These are phyloP conservation scores for Ceratina australensis DNA, from an alignment of 1,140 invertebrate species.

Conservation along the genomic window DNA sequence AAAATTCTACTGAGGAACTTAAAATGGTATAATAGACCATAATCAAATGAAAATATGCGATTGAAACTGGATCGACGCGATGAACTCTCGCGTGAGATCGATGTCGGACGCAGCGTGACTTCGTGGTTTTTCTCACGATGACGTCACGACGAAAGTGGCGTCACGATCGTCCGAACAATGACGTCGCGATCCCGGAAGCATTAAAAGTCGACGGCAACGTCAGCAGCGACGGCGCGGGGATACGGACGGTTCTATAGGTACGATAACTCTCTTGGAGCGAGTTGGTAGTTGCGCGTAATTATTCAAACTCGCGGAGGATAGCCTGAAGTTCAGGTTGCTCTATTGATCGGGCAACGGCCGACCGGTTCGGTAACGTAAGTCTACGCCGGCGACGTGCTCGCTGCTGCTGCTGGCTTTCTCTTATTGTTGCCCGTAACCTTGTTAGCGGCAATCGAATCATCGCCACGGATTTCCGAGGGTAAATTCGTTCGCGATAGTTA, in stretches of 20 bases:
- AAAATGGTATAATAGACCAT: no score
- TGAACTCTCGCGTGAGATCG: background rate
- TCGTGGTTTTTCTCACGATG: background rate
- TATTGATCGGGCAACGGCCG: constrained; percentile 50
- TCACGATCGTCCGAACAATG: background rate
- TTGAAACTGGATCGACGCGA: no score
- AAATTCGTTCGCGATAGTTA: constrained; percentile 17
- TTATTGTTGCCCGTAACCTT: constrained; percentile 16
- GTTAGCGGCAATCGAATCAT: constrained; percentile 27
- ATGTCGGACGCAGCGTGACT: background rate
- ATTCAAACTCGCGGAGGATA: constrained; percentile 54
- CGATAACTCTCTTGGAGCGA: constrained; percentile 16
- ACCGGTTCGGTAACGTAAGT: constrained; percentile 16
- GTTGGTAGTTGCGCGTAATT: constrained; percentile 56
- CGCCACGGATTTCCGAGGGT: background rate
- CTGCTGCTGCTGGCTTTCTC: constrained; percentile 29
- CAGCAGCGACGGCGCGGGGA: background rate
- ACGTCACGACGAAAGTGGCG: constrained; percentile 7
- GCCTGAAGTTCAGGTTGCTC: constrained; percentile 49
- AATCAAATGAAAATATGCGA: no score
- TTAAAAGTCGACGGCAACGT: constrained; percentile 15
- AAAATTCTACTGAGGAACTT: no score
- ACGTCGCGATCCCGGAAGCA: constrained; percentile 1
- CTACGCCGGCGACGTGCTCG: constrained; percentile 12
- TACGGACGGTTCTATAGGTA: constrained; percentile 28